A percentile compares a stretch with the other conserved stretches of the same genome.
phyloP scores from a whole-genome alignment of 2,113 vertebrate genomes.

The Numida meleagris region DNA sequence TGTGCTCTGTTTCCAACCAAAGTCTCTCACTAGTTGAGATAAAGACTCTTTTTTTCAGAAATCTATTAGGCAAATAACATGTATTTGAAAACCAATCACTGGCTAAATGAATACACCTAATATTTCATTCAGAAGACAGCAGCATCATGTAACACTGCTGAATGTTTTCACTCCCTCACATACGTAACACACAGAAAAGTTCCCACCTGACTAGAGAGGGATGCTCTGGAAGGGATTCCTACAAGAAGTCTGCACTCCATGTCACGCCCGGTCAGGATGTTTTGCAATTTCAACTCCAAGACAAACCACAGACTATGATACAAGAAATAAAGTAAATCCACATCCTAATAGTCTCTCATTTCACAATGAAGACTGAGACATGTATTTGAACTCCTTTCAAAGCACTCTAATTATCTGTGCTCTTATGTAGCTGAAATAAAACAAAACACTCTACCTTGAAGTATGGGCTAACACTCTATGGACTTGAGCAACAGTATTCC shows the following conservation, averaged over 20 bases:
- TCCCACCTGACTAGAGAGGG: background rate
- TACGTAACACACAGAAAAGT: fast-evolving
- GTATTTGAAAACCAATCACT: background rate
- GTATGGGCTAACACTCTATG: background rate
- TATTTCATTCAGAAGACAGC: background rate
- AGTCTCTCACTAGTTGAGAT: background rate
- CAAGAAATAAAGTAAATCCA: background rate
- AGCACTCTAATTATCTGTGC: background rate
- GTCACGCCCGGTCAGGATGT: background rate
- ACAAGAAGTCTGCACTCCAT: background rate
- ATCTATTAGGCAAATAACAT: background rate
- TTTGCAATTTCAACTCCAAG: background rate
- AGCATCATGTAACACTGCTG: background rate
- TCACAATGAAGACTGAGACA: background rate
- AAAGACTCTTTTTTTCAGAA: background rate
- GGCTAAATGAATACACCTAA: background rate
- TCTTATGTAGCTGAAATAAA: background rate
- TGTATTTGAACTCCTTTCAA: background rate
- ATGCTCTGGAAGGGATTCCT: background rate
- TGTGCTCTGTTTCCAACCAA: background rate
- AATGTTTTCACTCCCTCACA: background rate
- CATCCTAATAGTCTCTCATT: background rate
- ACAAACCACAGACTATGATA: background rate
- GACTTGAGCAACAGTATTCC: background rate
- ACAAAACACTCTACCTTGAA: background rate